Percentiles rank a stretch among this genome's conserved stretches.
Evolutionary conservation across 2,888 invertebrate species (phyloP).

Genomic region (Calameuta filiformis): DNA sequence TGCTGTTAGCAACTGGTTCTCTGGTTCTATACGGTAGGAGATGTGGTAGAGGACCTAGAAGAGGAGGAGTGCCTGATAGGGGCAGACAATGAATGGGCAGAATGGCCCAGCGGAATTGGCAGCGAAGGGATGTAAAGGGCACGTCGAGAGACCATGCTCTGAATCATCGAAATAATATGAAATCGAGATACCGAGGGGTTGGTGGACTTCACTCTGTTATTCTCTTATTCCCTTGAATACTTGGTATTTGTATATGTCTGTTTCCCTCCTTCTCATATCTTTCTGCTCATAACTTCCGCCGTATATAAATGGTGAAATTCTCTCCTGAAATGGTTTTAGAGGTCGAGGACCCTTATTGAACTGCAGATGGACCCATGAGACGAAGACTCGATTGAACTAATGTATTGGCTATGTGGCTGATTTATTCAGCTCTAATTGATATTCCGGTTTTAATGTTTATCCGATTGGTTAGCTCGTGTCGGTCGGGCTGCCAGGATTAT

Average conservation of each 20-base stretch:
- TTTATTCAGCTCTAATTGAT: neutral
- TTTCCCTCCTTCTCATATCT: neutral
- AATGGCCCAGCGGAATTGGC: neutral
- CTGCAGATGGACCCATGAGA: neutral
- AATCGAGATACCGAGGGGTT: neutral
- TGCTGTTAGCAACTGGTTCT: constrained; percentile 13
- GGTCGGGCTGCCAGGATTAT: neutral
- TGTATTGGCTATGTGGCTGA: neutral
- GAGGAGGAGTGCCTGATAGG: constrained; percentile 6
- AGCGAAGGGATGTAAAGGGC: constrained; percentile 13
- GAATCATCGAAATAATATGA: constrained; percentile 7
- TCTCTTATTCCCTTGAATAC: neutral
- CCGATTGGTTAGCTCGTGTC: neutral
- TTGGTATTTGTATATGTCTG: neutral
- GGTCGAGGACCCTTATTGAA: neutral
- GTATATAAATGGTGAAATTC: neutral
- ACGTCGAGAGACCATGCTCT: constrained; percentile 4
- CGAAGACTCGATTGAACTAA: neutral
- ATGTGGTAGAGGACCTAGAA: neutral
- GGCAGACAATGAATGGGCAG: constrained; percentile 20
- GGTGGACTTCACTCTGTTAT: neutral
- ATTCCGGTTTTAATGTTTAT: neutral
- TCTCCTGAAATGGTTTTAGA: neutral
- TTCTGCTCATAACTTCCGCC: neutral
- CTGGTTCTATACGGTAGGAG: constrained; percentile 17